Base-by-base conservation (phyloP, 2,113 vertebrate species). In the Cairina moschata region DNA sequence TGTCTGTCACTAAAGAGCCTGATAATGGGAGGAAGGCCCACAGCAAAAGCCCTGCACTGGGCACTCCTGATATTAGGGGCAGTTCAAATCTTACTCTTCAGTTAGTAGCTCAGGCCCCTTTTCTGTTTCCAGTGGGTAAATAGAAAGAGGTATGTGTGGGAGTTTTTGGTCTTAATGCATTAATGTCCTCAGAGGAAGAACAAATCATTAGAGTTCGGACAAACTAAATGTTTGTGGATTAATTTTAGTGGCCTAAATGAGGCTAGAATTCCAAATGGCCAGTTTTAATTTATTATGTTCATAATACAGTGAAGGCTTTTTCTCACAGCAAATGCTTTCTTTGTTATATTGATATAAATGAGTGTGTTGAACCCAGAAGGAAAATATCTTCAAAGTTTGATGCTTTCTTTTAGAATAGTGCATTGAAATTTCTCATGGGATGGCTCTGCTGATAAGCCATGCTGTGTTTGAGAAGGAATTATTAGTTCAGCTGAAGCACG, bases 241-340 rank as follows among this genome's bases (percentile, higher is more conserved):
- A 85, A 79, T 90, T 92, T 90, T 32, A 68, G 75, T 56, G 38
- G 68, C 52, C 44, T 81, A 72, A 75, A 83, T 83, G 42, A 92
- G 88, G 79, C 29, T 22, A 54, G 17, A 67, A 73, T 78, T 66
- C 66, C 50, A 73, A 88, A 68, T 23, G 88, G 40, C 13, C 0
- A 0, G 8, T 23, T 15, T 22, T 71, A 56, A 83, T 88, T 91
- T 68, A 86, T 91, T 71, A 42, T 22, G 25, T 75, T 91, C 28
- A 84, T 90, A 86, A 85, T 15, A 59, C 17, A 86, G 34, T 16
- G 32, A 84, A 93, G 40, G 32, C 23, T 91, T 95, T 96, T 88
- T 87, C 93, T 95, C 83, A 67, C 59, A 88, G 67, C 77, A 91
- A 93, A 82, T 86, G n/a, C 94, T 97, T 94, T 86, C 58, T 92